Conservation (phyloP, 1,140 invertebrate species). For the Helicoverpa zea region DNA sequence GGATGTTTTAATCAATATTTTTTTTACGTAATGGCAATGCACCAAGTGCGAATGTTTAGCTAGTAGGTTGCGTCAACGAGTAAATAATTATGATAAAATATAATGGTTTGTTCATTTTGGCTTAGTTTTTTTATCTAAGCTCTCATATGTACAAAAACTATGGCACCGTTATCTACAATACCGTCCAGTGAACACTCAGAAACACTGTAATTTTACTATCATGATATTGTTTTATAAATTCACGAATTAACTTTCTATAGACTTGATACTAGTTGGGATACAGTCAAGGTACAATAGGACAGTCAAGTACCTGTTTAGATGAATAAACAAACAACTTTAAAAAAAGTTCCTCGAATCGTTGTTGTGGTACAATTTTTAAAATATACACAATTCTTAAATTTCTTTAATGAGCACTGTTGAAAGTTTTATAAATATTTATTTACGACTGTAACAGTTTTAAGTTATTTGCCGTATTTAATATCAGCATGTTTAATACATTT, state of each 20-base stretch:
- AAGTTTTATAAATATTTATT: slow-evolving; percentile 45
- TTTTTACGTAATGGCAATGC: slow-evolving; percentile 72
- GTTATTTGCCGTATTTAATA: slow-evolving; percentile 38
- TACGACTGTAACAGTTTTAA: slow-evolving; percentile 39
- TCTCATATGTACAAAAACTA: slow-evolving; percentile 67
- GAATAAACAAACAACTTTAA: slow-evolving; percentile 49
- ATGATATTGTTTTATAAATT: slow-evolving; percentile 49
- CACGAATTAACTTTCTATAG: slow-evolving; percentile 35
- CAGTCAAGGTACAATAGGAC: slow-evolving; percentile 51
- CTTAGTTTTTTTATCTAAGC: slow-evolving; percentile 64
- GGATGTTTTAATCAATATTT: slow-evolving; percentile 71
- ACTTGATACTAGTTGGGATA: slow-evolving; percentile 37
- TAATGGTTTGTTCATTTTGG: slow-evolving; percentile 50
- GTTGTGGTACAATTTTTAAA: slow-evolving; percentile 69
- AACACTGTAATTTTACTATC: slow-evolving; percentile 54
- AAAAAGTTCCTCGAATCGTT: slow-evolving; percentile 62
- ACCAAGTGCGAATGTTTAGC: slow-evolving; percentile 79
- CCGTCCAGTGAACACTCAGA: slow-evolving; percentile 80
- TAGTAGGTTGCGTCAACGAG: slow-evolving; percentile 76
- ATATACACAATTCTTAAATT: slow-evolving; percentile 55
- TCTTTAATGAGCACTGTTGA: slow-evolving; percentile 38
- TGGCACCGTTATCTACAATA: slow-evolving; percentile 79
- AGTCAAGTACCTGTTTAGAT: slow-evolving; percentile 59
- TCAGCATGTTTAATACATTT: slow-evolving; percentile 36
- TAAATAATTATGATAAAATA: slow-evolving; percentile 58